phyloP scores from a whole-genome alignment of 2,888 invertebrate species.

The Ceratothoa steindachneri region DNA sequence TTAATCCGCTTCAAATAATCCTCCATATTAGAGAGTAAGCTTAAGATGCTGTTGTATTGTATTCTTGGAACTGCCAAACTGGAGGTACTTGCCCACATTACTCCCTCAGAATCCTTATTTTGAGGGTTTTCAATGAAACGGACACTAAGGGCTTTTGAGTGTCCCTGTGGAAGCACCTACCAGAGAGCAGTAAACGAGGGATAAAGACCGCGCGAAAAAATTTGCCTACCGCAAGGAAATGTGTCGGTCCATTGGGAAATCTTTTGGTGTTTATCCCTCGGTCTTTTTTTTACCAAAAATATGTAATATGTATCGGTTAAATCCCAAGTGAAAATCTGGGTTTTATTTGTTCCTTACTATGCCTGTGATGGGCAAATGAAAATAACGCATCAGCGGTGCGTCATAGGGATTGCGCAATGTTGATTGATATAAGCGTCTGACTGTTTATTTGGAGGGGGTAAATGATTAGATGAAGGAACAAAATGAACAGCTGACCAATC shows the following conservation, averaged over 20 bases:
- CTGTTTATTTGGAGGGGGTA: too few relatives aligned
- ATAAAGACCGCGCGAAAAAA: neutral
- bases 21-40: neutral
- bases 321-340: neutral
- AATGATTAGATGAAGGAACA: too few relatives aligned
- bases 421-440: too few relatives aligned
- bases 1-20: neutral
- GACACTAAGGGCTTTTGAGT: neutral
- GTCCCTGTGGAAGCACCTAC: neutral
- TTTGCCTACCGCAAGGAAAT: neutral
- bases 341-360: neutral
- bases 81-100: neutral
- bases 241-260: neutral
- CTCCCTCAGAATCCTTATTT: neutral
- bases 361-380: too few relatives aligned
- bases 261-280: neutral
- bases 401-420: too few relatives aligned
- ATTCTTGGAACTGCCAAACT: neutral
- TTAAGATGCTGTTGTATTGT: neutral
- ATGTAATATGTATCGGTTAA: neutral
- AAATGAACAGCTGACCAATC: too few relatives aligned
- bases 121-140: neutral
- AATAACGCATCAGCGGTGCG: too few relatives aligned
- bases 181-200: neutral
- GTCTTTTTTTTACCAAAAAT: neutral